phyloP scores from a whole-genome alignment of 2,888 invertebrate species.

The Allacma fusca region DNA sequence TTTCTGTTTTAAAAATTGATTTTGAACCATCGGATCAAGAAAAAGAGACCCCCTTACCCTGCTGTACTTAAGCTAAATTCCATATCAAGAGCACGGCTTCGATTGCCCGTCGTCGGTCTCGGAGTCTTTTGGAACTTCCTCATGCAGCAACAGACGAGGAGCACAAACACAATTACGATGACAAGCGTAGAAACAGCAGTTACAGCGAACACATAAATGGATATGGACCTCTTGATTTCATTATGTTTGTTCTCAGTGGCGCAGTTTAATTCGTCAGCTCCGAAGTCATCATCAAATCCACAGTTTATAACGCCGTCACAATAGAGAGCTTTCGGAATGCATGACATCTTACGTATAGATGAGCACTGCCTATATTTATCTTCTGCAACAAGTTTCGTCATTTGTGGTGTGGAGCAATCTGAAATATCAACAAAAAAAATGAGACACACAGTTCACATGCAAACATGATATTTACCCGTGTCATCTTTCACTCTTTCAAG shows the following conservation, averaged over 20 bases:
- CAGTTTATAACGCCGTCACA: slow-evolving; percentile 59
- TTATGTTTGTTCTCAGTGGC: slow-evolving; percentile 2
- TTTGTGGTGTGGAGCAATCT: slow-evolving; percentile 49
- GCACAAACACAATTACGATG: slow-evolving; percentile 55
- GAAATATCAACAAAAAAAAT: slow-evolving; percentile 21
- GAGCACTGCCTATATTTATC: slow-evolving; percentile 52
- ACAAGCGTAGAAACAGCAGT: slow-evolving; percentile 58
- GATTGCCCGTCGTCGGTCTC: slow-evolving; percentile 39
- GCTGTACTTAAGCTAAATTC: slow-evolving; percentile 29
- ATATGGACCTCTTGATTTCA: slow-evolving; percentile 40
- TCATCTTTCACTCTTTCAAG: not conserved
- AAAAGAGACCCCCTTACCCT: slow-evolving; percentile 1
- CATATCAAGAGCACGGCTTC: slow-evolving; percentile 29
- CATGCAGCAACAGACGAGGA: slow-evolving; percentile 58
- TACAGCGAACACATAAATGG: slow-evolving; percentile 59
- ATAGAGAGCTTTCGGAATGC: slow-evolving; percentile 53
- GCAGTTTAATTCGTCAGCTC: slow-evolving; percentile 51
- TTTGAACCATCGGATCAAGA: too few species aligned
- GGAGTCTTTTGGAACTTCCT: slow-evolving; percentile 53
- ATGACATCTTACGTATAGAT: slow-evolving; percentile 49
- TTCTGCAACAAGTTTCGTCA: slow-evolving; percentile 31
- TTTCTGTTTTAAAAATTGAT: too few species aligned
- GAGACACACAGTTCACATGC: not conserved
- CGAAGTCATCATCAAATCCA: slow-evolving; percentile 56
- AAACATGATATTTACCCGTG: slow-evolving; percentile 7